Conservation (phyloP, 2,888 invertebrate genomes). For the Cosmopolites sordidus region DNA sequence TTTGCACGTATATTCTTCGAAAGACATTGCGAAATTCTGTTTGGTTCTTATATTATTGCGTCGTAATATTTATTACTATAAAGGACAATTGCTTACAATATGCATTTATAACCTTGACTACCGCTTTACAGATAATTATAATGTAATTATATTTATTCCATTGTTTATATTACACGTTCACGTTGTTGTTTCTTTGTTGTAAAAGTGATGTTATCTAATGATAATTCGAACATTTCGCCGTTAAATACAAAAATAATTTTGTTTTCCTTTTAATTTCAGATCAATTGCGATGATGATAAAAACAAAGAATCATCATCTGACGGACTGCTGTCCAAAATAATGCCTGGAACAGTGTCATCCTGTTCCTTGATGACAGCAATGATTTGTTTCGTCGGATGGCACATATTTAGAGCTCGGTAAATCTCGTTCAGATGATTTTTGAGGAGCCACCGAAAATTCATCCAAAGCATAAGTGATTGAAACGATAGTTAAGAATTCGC, state of each 20-base stretch:
- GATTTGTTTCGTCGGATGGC: constrained; percentile 61
- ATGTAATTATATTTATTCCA: constrained; percentile 44
- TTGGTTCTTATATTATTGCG: constrained; percentile 32
- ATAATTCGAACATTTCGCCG: constrained; percentile 13
- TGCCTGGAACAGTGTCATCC: constrained; percentile 43
- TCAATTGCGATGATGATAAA: constrained; percentile 20
- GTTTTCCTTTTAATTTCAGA: constrained; percentile 23
- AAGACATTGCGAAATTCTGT: constrained; percentile 30
- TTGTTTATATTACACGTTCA: constrained; percentile 41
- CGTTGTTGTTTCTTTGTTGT: constrained; percentile 30
- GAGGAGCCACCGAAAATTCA: constrained; percentile 32
- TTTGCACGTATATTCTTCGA: constrained; percentile 4
- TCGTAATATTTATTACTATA: constrained; percentile 28
- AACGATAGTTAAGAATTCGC: constrained; percentile 25
- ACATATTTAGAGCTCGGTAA: constrained; percentile 53
- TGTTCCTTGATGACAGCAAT: constrained; percentile 55
- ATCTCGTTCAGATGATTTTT: constrained; percentile 45
- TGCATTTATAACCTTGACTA: constrained; percentile 44
- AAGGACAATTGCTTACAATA: constrained; percentile 29
- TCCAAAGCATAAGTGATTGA: constrained; percentile 47
- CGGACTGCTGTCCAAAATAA: constrained; percentile 55
- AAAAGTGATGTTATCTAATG: constrained; percentile 23
- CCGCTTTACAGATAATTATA: constrained; percentile 46
- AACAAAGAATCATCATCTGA: constrained; percentile 31
- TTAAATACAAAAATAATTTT: no score